Conservation (phyloP, 1,140 invertebrate species). For the Mesaphorura yosii region DNA sequence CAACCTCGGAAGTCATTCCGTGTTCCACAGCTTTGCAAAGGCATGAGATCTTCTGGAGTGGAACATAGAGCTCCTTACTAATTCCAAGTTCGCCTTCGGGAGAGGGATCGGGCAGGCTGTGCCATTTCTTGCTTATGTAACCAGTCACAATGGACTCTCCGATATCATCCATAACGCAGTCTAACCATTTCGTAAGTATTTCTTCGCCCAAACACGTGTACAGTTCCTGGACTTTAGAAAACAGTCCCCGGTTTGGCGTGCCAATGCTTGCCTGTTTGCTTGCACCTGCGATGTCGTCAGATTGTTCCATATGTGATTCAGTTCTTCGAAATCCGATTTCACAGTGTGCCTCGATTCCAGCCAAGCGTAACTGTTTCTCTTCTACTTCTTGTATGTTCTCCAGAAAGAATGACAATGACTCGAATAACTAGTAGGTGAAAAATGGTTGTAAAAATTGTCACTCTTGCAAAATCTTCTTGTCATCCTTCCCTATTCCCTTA, state of each 20-base stretch:
- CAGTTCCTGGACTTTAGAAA: slow-evolving; percentile 9
- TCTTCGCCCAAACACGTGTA: slow-evolving; percentile 21
- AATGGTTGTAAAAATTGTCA: background rate
- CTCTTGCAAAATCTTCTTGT: background rate
- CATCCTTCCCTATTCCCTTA: too few species aligned
- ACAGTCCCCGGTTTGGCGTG: slow-evolving; percentile 10
- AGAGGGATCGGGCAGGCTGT: slow-evolving; percentile 8
- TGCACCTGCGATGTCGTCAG: too few species aligned
- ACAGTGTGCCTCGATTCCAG: too few species aligned
- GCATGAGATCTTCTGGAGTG: slow-evolving; percentile 7
- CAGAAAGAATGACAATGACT: slow-evolving; percentile 16
- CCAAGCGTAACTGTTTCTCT: too few species aligned
- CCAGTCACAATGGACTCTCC: slow-evolving; percentile 1
- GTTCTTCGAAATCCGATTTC: too few species aligned
- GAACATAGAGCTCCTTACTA: slow-evolving; percentile 4
- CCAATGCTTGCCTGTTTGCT: slow-evolving; percentile 1
- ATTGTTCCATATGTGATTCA: too few species aligned
- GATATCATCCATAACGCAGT: slow-evolving; percentile 6
- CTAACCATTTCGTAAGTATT: slow-evolving; percentile 21
- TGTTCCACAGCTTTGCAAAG: slow-evolving; percentile 2
- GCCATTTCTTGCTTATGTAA: slow-evolving; percentile 22
- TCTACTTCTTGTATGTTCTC: slow-evolving; percentile 7
- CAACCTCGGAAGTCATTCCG: slow-evolving; percentile 13
- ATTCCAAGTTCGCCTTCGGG: slow-evolving; percentile 3
- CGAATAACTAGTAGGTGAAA: slow-evolving; percentile 22